A percentile compares a stretch with the other conserved stretches of the same genome.
Evolutionary conservation across 2,888 invertebrate genomes (phyloP).

Genomic region (Choreutis nemorana): DNA sequence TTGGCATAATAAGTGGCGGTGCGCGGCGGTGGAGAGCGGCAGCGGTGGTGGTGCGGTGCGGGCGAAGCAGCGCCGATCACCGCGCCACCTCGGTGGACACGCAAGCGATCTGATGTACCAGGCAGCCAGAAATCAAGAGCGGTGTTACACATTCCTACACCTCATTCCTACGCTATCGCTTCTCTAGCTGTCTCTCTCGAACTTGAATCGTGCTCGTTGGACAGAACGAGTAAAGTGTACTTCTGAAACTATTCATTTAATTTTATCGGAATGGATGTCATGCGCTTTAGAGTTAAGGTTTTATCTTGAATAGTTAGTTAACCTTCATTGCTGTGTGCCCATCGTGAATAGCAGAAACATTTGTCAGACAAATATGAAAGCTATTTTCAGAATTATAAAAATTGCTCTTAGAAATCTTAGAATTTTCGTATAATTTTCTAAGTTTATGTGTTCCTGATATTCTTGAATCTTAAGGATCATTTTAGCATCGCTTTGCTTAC

Average conservation of each 20-base stretch:
- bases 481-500: conserved; percentile 59
- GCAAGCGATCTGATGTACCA: conserved; percentile 57
- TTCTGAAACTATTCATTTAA: conserved; percentile 18
- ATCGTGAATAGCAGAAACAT: conserved; percentile 28
- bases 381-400: too few species aligned
- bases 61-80: conserved; percentile 34
- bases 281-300: conserved; percentile 18
- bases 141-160: conserved; percentile 20
- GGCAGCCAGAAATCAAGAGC: conserved; percentile 30
- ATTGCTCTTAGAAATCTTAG: conserved; percentile 38
- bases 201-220: conserved; percentile 27
- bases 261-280: conserved; percentile 17
- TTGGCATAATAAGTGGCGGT: not conserved
- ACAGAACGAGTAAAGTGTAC: conserved; percentile 31
- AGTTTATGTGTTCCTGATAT: conserved; percentile 48
- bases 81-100: conserved; percentile 63
- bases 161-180: too few species aligned
- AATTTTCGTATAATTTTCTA: conserved; percentile 43
- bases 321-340: conserved; percentile 14
- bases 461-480: conserved; percentile 58
- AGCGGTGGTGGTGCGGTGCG: conserved; percentile 12
- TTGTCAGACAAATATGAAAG: conserved; percentile 31
- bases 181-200: conserved; percentile 29
- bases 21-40: conserved; percentile 1
- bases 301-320: conserved; percentile 12